Percentiles rank a stretch among this genome's conserved stretches.
Evolutionary conservation across 2,888 invertebrate species (phyloP).

Genomic region (Ectemnius cavifrons): DNA sequence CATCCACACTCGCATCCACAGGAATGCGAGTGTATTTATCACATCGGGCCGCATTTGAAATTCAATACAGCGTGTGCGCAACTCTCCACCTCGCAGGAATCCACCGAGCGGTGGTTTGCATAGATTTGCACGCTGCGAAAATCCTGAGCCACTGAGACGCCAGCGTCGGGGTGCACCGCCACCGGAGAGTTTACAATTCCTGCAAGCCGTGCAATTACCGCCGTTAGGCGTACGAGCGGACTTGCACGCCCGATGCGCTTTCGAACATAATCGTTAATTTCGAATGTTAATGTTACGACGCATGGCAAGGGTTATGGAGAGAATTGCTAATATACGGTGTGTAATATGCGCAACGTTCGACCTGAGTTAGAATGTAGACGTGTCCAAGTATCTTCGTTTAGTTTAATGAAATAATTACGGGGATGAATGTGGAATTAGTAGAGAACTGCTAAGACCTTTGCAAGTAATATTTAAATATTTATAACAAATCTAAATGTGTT

Average conservation of each 20-base stretch:
- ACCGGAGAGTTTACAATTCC: conserved; percentile 47
- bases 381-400: too few relatives aligned
- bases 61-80: conserved; percentile 50
- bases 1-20: not conserved
- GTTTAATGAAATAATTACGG: too few relatives aligned
- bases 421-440: too few relatives aligned
- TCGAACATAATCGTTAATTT: conserved; percentile 2
- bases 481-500: too few relatives aligned
- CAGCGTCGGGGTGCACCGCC: conserved; percentile 6
- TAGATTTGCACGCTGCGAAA: conserved; percentile 36
- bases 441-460: too few relatives aligned
- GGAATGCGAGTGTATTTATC: conserved; percentile 57
- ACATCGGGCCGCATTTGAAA: conserved; percentile 57
- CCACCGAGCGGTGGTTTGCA: conserved; percentile 43
- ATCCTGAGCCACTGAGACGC: conserved; percentile 10
- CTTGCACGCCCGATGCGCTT: conserved; percentile 4
- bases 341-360: too few relatives aligned
- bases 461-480: too few relatives aligned
- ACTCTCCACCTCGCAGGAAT: conserved; percentile 20
- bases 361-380: too few relatives aligned
- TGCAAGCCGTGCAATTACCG: conserved; percentile 50
- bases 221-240: conserved; percentile 24
- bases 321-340: not conserved
- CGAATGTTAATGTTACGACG: not conserved
- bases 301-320: not conserved